phyloP scores from a whole-genome alignment of 2,888 invertebrate species.

The Ecliptopera silaceata region DNA sequence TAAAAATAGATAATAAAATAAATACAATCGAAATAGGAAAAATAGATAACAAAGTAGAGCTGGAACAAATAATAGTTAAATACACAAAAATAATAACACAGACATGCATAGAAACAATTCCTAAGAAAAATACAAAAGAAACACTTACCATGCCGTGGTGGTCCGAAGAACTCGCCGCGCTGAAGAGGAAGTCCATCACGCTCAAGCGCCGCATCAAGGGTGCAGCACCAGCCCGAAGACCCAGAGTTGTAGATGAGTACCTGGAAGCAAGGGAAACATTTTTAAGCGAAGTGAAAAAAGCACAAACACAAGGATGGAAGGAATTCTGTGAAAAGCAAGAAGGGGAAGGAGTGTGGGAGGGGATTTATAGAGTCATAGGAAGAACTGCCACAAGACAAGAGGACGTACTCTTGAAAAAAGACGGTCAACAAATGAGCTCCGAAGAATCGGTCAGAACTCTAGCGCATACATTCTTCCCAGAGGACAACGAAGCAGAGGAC shows the following conservation, averaged over 20 bases:
- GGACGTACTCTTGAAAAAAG: neutral
- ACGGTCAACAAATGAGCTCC: neutral
- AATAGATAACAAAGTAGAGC: neutral
- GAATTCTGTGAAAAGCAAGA: neutral
- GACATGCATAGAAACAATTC: neutral
- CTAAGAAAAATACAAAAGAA: neutral
- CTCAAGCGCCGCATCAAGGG: no score
- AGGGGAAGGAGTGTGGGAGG: no score
- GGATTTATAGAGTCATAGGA: no score
- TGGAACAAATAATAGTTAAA: neutral
- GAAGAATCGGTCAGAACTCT: neutral
- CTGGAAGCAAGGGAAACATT: conserved; percentile 4
- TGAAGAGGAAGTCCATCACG: no score
- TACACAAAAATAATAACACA: neutral
- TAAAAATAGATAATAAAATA: neutral
- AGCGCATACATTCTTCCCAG: neutral
- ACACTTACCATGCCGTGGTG: neutral
- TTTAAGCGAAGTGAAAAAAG: neutral
- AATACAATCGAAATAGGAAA: neutral
- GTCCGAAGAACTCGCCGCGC: neutral
- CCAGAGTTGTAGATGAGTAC: neutral
- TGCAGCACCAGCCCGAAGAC: neutral
- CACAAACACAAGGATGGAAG: neutral
- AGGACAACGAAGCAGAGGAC: neutral
- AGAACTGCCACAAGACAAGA: neutral